These are phyloP conservation scores for Agonopterix arenella DNA, from an alignment of 2,888 invertebrate genomes.

Conservation along the genomic window DNA sequence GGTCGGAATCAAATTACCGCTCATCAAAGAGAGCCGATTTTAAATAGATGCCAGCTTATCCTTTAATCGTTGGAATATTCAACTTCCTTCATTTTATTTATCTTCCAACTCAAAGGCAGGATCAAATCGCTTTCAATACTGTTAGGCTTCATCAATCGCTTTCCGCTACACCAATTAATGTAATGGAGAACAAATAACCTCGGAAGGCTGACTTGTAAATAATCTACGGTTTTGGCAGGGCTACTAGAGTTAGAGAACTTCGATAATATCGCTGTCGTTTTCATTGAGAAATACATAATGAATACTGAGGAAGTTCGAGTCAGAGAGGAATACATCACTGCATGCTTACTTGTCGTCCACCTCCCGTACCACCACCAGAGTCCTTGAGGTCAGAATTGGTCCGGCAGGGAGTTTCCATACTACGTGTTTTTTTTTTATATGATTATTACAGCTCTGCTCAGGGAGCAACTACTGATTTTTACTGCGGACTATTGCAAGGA, in stretches of 20 bases:
- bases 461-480: no score
- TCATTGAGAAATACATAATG: no score
- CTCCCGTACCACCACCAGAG: no score
- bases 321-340: no score
- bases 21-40: conserved; percentile 1
- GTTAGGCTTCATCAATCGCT: conserved; percentile 22
- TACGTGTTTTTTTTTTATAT: no score
- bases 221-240: not conserved
- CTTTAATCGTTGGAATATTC: not conserved
- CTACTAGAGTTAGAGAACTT: not conserved
- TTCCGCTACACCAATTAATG: conserved; percentile 26
- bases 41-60: not conserved
- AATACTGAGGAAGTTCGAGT: no score
- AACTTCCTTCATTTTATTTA: conserved; percentile 18
- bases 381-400: no score
- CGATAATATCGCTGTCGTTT: no score
- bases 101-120: conserved; percentile 20
- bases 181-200: conserved; percentile 29
- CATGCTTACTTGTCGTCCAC: no score
- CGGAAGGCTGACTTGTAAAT: conserved; percentile 6
- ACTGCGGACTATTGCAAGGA: no score
- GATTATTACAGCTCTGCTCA: no score
- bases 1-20: not conserved
- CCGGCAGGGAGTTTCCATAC: no score
- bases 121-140: conserved; percentile 22